A percentile compares a stretch with the other conserved stretches of the same genome.
phyloP scores from a whole-genome alignment of 2,113 vertebrate species.

The Sorex araneus region DNA sequence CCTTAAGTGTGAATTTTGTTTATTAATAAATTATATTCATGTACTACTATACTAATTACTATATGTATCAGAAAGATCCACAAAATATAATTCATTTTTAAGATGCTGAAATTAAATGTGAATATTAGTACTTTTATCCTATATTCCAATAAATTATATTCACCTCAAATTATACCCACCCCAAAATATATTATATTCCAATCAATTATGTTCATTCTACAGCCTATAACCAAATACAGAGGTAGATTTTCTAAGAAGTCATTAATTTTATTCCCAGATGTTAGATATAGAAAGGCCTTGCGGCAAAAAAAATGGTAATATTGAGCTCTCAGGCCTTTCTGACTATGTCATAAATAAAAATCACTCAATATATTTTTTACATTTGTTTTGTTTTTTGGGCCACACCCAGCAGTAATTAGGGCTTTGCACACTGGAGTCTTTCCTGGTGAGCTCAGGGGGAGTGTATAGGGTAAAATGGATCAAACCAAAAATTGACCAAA shows the following conservation, averaged over 20 bases:
- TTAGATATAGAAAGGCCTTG: neutral
- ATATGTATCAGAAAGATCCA: neutral
- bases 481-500: no score
- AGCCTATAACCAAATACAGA: neutral
- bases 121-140: neutral
- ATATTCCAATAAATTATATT: neutral
- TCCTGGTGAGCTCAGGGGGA: no score
- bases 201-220: neutral
- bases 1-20: neutral
- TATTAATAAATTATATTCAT: neutral
- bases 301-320: conserved; percentile 47
- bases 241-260: neutral
- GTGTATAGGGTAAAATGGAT: no score
- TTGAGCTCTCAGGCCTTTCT: neutral
- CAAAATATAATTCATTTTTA: neutral
- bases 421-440: no score
- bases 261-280: neutral
- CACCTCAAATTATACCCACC: no score
- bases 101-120: neutral
- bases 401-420: no score
- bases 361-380: neutral
- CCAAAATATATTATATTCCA: no score
- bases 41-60: neutral
- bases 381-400: no score
- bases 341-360: neutral